phyloP scores from a whole-genome alignment of 2,888 invertebrate species.

The Bursaphelenchus okinawaensis region DNA sequence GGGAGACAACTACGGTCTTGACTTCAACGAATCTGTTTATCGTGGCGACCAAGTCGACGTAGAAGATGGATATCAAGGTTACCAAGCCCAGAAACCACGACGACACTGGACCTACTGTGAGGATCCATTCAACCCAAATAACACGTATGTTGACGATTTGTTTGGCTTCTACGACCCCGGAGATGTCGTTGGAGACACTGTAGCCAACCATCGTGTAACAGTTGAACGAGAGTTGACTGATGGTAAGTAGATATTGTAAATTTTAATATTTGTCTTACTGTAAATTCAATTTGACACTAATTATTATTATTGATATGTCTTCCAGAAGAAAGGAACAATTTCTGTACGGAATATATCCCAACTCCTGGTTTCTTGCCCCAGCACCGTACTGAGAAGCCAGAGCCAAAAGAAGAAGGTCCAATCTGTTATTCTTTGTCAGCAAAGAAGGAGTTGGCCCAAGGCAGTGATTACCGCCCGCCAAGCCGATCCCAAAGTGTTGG shows the following conservation, averaged over 20 bases:
- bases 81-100: conserved; percentile 48
- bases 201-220: conserved; percentile 48
- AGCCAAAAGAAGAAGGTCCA: conserved; percentile 31
- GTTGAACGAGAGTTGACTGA: conserved; percentile 29
- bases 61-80: conserved; percentile 42
- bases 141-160: conserved; percentile 35
- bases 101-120: conserved; percentile 46
- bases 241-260: neutral
- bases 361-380: conserved; percentile 46
- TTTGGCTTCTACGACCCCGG: conserved; percentile 33
- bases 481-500: neutral
- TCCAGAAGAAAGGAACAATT: conserved; percentile 38
- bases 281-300: neutral
- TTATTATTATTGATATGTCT: conserved; percentile 18
- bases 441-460: conserved; percentile 20
- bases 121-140: conserved; percentile 45
- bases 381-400: conserved; percentile 33
- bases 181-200: conserved; percentile 28
- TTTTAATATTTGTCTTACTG: neutral
- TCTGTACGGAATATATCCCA: conserved; percentile 46
- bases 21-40: conserved; percentile 22
- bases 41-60: conserved; percentile 16
- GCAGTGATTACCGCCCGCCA: neutral
- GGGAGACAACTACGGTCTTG: conserved; percentile 32
- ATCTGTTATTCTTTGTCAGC: conserved; percentile 38